Base-by-base conservation (phyloP, 2,797 vertebrate species). In the Melanotaenia maccullochi region DNA sequence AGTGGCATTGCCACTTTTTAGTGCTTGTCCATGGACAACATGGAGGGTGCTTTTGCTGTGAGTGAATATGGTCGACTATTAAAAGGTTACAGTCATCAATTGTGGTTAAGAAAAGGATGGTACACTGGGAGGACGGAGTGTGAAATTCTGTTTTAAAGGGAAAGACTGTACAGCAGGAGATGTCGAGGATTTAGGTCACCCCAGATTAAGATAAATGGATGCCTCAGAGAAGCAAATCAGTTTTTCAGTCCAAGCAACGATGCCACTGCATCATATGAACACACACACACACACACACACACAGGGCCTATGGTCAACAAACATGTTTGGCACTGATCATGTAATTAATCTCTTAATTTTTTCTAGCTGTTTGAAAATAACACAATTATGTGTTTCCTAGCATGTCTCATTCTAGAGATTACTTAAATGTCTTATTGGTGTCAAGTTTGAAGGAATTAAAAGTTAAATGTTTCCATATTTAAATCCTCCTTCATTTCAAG, bases 71-170 rank as follows among this genome's bases (percentile, higher is more conserved):
- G 90, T 73, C 76, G 90, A 90, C 92, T 93, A 91, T 94, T 92
- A 92, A 95, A 97, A 97, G 95, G 93, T 96, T 94, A 96, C 61
- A 88, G 69, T 90, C 95, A 96, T 94, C 90, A 93, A 95, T 96
- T 96, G 94, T 91, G 90, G 85, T 95, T 95, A 95, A 92, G 93
- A 94, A 90, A 81, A 76, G 73, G 76, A 87, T 90, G 90, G 86
- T 93, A 89, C 91, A 88, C 55, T 5, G 85, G 83, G 85, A 88
- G 90, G 88, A 91, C 80, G 76, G 83, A 86, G 88, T 84, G 81
- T 89, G 85, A 90, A 90, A 91, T 90, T 91, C 79, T 73, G 89
- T 90, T 93, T 92, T 90, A 92, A 91, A 92, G 87, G 85, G 80
- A 89, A 82, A 89, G 84, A 86, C 77, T 85, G 79, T 89, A 90